A percentile compares a stretch with the other conserved stretches of the same genome.
Evolutionary conservation across 2,797 vertebrate genomes (phyloP).

Genomic region (Lates japonicus): DNA sequence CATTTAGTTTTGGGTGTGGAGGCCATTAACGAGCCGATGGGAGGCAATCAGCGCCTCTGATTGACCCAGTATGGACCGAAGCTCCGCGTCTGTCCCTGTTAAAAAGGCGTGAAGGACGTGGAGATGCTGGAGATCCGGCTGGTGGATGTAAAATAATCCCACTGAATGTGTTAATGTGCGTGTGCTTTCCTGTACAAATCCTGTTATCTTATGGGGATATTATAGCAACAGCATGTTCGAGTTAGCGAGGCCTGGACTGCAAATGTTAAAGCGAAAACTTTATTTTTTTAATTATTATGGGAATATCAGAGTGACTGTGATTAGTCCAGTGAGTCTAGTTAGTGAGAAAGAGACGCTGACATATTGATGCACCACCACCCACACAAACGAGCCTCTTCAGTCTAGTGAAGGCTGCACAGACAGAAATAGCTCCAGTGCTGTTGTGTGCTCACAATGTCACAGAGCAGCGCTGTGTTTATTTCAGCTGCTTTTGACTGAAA

Average conservation of each 20-base stretch:
- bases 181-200: too few relatives aligned
- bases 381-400: slow-evolving; percentile 52
- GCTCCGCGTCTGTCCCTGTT: neutral
- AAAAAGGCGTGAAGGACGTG: slow-evolving; percentile 39
- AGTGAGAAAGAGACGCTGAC: slow-evolving; percentile 9
- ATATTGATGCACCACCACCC: slow-evolving; percentile 36
- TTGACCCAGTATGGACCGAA: neutral
- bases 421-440: slow-evolving; percentile 59
- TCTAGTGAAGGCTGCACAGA: slow-evolving; percentile 54
- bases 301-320: neutral
- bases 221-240: neutral
- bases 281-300: too few relatives aligned
- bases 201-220: neutral
- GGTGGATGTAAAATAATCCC: slow-evolving; percentile 6
- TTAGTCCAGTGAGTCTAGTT: neutral
- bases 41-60: slow-evolving; percentile 8
- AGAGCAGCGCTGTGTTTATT: slow-evolving; percentile 2
- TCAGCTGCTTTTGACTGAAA: neutral
- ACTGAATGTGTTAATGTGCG: neutral
- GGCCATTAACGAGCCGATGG: slow-evolving; percentile 19
- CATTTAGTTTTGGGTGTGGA: neutral
- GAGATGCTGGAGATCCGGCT: neutral
- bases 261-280: neutral
- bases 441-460: slow-evolving; percentile 34
- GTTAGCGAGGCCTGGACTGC: too few relatives aligned